Evolutionary conservation across 1,140 invertebrate genomes (phyloP).

Genomic region (Colletes latitarsis): DNA sequence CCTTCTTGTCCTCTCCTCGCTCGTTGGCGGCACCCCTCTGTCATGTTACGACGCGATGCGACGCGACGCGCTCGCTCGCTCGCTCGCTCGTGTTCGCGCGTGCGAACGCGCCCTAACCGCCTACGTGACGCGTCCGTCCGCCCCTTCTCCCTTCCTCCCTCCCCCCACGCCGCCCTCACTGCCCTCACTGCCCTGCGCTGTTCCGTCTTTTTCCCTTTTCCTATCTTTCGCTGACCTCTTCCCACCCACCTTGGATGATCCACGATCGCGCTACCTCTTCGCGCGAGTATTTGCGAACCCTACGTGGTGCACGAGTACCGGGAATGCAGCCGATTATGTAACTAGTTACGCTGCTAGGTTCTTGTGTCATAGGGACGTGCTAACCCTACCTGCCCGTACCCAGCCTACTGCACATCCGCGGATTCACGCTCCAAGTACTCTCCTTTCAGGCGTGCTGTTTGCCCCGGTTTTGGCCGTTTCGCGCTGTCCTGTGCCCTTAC

Average conservation of each 20-base stretch:
- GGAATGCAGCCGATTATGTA: conserved; percentile 74
- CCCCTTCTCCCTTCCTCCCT: background rate
- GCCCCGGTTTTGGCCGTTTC: background rate
- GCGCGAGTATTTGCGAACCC: conserved; percentile 24
- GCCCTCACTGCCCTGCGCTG: background rate
- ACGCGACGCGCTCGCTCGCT: background rate
- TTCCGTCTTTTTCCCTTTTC: background rate
- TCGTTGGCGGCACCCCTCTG: conserved; percentile 32
- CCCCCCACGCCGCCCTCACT: background rate
- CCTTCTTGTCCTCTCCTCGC: conserved; percentile 51
- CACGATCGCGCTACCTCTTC: background rate
- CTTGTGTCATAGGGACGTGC: conserved; percentile 68
- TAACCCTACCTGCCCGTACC: conserved; percentile 27
- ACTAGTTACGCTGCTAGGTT: conserved; percentile 75
- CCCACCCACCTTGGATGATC: conserved; percentile 9
- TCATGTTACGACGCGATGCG: conserved; percentile 23
- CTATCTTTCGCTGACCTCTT: background rate
- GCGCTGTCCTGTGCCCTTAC: no score
- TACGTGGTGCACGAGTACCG: conserved; percentile 39
- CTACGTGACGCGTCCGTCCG: conserved; percentile 36
- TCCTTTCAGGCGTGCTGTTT: conserved; percentile 3
- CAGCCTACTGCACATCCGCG: conserved; percentile 19
- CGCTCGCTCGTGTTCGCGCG: conserved; percentile 8
- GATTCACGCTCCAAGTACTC: conserved; percentile 29
- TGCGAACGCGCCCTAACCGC: conserved; percentile 45